These are phyloP conservation scores for Sinocyclocheilus anophthalmus DNA, from an alignment of 2,113 vertebrate species.

Conservation along the genomic window DNA sequence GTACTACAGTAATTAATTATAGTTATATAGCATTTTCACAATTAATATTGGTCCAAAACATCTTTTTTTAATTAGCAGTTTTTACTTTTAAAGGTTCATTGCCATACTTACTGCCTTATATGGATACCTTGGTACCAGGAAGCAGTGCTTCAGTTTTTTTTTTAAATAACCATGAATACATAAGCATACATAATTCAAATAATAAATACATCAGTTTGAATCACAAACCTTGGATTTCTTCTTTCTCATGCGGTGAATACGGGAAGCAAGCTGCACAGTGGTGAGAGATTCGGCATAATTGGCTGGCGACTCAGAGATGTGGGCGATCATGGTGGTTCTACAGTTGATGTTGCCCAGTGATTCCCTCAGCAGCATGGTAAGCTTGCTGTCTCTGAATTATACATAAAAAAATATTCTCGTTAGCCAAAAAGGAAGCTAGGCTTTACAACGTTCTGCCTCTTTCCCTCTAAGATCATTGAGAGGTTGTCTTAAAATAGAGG, in stretches of 20 bases:
- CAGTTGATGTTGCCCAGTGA: conserved; percentile 93
- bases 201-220: not conserved
- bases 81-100: too few relatives aligned
- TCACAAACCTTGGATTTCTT: conserved; percentile 89
- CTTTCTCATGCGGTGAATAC: conserved; percentile 93
- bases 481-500: conserved; percentile 28
- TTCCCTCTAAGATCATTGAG: conserved; percentile 34
- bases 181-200: not conserved
- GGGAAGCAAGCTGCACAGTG: conserved; percentile 93
- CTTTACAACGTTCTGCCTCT: conserved; percentile 9
- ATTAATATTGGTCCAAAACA: too few relatives aligned
- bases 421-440: conserved; percentile 50
- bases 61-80: too few relatives aligned
- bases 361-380: conserved; percentile 93
- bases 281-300: conserved; percentile 90
- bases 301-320: conserved; percentile 88
- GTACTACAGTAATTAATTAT: too few relatives aligned
- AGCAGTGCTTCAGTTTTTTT: not conserved
- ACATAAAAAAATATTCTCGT: conserved; percentile 61
- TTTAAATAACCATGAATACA: not conserved
- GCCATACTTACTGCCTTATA: not conserved
- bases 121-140: not conserved
- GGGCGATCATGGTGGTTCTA: conserved; percentile 94
- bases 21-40: too few relatives aligned
- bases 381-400: conserved; percentile 88